phyloP scores from a whole-genome alignment of 2,888 invertebrate genomes.

The Frankliniella fusca region DNA sequence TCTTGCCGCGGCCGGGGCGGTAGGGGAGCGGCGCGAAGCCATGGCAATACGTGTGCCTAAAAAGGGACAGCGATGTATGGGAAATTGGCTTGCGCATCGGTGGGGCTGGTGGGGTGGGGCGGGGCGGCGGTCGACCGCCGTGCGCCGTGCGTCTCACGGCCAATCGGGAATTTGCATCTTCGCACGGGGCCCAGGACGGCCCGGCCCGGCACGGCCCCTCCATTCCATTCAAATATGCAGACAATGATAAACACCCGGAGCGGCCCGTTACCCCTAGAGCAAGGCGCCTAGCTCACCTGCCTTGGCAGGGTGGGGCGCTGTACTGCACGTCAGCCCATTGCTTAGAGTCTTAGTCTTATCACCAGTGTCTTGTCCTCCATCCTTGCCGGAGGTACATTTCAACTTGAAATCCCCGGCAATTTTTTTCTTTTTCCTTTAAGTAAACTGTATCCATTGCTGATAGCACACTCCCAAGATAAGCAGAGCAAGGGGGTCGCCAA shows the following conservation, averaged over 20 bases:
- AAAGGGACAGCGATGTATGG: not conserved
- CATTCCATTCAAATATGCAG: conserved; percentile 6
- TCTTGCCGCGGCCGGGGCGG: too few species aligned
- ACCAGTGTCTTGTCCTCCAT: too few species aligned
- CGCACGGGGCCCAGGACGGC: not conserved
- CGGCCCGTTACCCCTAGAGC: not conserved
- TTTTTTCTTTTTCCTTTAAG: too few species aligned
- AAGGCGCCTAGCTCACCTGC: too few species aligned
- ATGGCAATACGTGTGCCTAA: not conserved
- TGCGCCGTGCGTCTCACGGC: not conserved
- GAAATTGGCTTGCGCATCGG: not conserved
- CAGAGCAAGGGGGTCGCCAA: too few species aligned
- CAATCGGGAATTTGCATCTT: not conserved
- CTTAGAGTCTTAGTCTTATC: too few species aligned
- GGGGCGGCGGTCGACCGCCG: not conserved
- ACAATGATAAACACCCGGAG: not conserved
- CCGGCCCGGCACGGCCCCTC: not conserved
- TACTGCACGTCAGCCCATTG: too few species aligned
- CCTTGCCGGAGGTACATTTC: too few species aligned
- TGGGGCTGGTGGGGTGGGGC: not conserved
- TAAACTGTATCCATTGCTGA: too few species aligned
- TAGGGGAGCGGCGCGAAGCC: not conserved
- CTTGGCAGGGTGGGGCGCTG: too few species aligned
- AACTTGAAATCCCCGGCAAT: too few species aligned
- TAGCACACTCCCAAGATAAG: too few species aligned